Conservation (phyloP, 2,888 invertebrate species). For the Lacanobia wlatinum region DNA sequence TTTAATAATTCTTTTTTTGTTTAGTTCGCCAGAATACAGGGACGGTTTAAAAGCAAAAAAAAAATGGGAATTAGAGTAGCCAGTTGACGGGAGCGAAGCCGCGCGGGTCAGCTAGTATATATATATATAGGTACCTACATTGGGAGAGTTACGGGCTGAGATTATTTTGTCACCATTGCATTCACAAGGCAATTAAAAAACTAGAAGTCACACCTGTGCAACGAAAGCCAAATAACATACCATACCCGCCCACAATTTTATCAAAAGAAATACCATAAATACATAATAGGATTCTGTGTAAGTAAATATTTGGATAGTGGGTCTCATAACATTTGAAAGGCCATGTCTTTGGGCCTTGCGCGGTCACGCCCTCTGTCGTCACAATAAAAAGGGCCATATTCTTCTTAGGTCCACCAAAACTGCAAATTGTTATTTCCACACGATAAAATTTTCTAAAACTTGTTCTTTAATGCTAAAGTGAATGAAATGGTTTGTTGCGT, state of each 20-base stretch:
- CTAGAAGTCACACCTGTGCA: constrained; percentile 47
- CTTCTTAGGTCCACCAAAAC: constrained; percentile 73
- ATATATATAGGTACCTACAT: too few relatives aligned
- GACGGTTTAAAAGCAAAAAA: too few relatives aligned
- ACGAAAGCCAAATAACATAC: constrained; percentile 31
- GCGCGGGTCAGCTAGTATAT: too few relatives aligned
- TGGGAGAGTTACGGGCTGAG: background rate
- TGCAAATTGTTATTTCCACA: constrained; percentile 89
- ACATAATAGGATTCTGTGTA: constrained; percentile 78
- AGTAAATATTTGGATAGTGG: constrained; percentile 89
- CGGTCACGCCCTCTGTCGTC: constrained; percentile 86
- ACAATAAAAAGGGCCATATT: constrained; percentile 75
- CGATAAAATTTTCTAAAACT: constrained; percentile 87
- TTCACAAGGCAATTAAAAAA: constrained; percentile 5
- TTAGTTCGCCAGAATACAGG: too few relatives aligned
- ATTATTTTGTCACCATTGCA: constrained; percentile 12
- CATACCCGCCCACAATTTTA: constrained; percentile 57
- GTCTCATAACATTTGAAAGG: constrained; percentile 83
- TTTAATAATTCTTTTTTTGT: too few relatives aligned
- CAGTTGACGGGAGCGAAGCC: too few relatives aligned
- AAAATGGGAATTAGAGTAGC: too few relatives aligned
- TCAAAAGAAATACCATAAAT: constrained; percentile 60
- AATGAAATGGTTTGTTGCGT: constrained; percentile 73
- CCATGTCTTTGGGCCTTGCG: constrained; percentile 70
- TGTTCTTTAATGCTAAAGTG: constrained; percentile 72